Evolutionary conservation across 2,113 vertebrate genomes (phyloP), one percentile per base, ranked within the genome.

Genomic region (Panthera tigris): DNA sequence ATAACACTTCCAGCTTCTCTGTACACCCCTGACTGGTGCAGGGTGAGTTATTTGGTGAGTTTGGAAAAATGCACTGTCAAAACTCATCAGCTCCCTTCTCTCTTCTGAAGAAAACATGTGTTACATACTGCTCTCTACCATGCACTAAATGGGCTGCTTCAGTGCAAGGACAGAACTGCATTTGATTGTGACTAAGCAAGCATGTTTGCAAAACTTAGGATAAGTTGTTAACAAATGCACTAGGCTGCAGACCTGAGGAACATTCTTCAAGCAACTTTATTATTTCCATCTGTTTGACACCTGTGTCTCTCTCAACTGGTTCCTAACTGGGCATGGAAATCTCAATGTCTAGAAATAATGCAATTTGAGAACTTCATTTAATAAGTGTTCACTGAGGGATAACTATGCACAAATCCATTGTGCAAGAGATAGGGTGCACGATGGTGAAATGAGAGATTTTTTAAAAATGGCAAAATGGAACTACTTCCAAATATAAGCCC

Each of bases 301-400:
- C 29, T 66, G 12, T 33, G 41, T 41, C 27, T 27, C 84, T 52
- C 79, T 74, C 63, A 63, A 0, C 9, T 55, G 48, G 39, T 39
- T 93, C 18, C 65, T 91, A 63, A 69, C 4, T 8, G 31, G 69
- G 16, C 41, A 65, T 73, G 52, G 16, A 69, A 29, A 83, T 36
- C 29, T 87, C 76, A 48, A 16, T 11, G 18, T 93, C 74, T 74
- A 63, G 65, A 96, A 93, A 91, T 36, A 95, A 81, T 81, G 76
- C 33, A 80, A 33, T 50, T 91, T 50, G 66, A 81, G 25, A 80
- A 93, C 86, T 93, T 95, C 41, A 55, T 57, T 90, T 79, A 52
- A 48, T 55, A 83, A 94, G 68, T 15, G 52, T 83, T 57, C 45
- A 61, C 48, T n/a, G 16, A 81, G 31, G 71, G 61, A 25, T 41